Evolutionary conservation across 2,113 vertebrate genomes (phyloP).

Genomic region (Crotalus horridus): DNA sequence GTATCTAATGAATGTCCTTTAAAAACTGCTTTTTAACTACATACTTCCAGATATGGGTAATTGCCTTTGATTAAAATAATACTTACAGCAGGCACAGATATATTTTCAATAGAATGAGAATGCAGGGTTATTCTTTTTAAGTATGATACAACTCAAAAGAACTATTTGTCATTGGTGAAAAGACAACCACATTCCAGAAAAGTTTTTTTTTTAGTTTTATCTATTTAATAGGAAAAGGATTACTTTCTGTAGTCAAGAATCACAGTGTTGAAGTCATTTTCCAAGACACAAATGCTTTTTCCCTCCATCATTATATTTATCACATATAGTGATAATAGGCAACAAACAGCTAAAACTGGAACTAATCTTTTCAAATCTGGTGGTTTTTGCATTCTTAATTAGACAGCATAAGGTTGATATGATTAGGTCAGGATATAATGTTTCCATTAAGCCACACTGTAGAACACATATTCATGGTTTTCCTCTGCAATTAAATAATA

Average conservation of each 20-base stretch:
- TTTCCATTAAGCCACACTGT: conserved; percentile 99
- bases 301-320: conserved; percentile 99
- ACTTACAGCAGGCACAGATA: conserved; percentile 81
- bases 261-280: conserved; percentile 94
- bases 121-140: conserved; percentile 89
- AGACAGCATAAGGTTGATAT: conserved; percentile 99
- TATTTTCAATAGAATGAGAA: conserved; percentile 83
- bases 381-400: conserved; percentile 99
- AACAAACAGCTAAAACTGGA: conserved; percentile 89
- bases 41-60: conserved; percentile 85
- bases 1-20: neutral
- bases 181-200: conserved; percentile 72
- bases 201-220: conserved; percentile 73
- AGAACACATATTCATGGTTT: conserved; percentile 97
- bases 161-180: conserved; percentile 82
- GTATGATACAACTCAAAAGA: conserved; percentile 85
- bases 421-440: conserved; percentile 99
- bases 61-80: conserved; percentile 91
- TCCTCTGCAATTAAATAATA: conserved; percentile 99
- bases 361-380: conserved; percentile 99
- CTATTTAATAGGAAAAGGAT: conserved; percentile 84
- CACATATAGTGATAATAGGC: conserved; percentile 78
- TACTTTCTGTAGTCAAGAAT: conserved; percentile 88
- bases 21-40: conserved; percentile 76
- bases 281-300: conserved; percentile 98